These are phyloP conservation scores for Scaptodrosophila latifasciaeformis DNA, from an alignment of 2,888 invertebrate species.

Conservation along the genomic window DNA sequence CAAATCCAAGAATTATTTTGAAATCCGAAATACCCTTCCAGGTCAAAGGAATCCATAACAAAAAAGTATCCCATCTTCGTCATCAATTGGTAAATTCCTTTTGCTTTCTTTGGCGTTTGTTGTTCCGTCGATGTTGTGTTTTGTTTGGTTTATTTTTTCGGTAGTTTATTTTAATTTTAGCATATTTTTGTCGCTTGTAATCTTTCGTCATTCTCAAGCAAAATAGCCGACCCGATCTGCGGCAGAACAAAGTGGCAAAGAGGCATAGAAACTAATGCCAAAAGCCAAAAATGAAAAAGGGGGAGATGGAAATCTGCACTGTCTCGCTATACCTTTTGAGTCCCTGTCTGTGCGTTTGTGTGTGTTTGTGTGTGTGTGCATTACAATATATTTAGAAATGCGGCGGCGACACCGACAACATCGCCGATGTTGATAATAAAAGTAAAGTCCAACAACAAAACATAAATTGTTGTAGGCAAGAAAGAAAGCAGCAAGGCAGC, in stretches of 20 bases:
- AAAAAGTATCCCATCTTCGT: too few relatives aligned
- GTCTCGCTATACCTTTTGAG: background rate
- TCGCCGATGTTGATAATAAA: constrained; percentile 56
- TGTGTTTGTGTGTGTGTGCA: constrained; percentile 20
- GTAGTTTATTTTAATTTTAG: constrained; percentile 56
- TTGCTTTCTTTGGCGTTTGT: too few relatives aligned
- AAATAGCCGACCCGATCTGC: constrained; percentile 6
- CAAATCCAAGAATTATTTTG: too few relatives aligned
- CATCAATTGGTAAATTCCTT: too few relatives aligned
- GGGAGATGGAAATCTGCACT: background rate
- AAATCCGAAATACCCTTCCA: too few relatives aligned
- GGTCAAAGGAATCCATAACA: too few relatives aligned
- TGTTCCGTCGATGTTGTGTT: too few relatives aligned
- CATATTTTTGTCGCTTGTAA: constrained; percentile 53
- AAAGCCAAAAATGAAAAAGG: background rate
- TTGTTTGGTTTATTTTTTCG: too few relatives aligned
- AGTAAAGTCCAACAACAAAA: constrained; percentile 51
- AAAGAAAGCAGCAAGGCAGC: too few relatives aligned
- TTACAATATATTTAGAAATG: constrained; percentile 40
- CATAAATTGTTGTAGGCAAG: constrained; percentile 64
- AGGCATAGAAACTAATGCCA: constrained; percentile 3
- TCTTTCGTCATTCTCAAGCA: constrained; percentile 49
- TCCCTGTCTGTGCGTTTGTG: constrained; percentile 1
- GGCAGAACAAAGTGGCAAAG: constrained; percentile 2
- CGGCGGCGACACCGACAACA: constrained; percentile 24